Evolutionary conservation across 2,888 invertebrate species (phyloP), one percentile per base, ranked within the genome.

Genomic region (Xylota segnis): DNA sequence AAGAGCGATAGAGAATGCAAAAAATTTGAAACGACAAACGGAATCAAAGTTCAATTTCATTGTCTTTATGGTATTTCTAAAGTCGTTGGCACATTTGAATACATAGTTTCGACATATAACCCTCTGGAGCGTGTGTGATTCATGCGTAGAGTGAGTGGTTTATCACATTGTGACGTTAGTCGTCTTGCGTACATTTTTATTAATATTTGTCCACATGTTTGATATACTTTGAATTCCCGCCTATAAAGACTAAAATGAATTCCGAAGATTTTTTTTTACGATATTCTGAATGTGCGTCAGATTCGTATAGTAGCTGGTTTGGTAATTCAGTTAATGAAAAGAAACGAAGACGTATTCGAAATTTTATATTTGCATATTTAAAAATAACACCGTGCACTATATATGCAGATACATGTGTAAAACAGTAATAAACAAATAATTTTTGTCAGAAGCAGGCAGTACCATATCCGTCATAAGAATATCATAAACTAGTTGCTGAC

Each of bases 121-220:
- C 23, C 37, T 12, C 34, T 58, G 6, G n/a, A 0, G 29, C 14
- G 37, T 27, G 40, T 59, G 59, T 40, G 45, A 9, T 16, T 63
- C 45, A 27, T 52, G 52, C 29, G 61, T 29, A 14, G 45, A 61
- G 14, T 14, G 14, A 7, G 14, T 5, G 27, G 43, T 43, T 29
- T 61, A 61, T 61, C 61, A 43, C 7, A 10, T 45, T 43, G 9
- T 45, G 61, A 45, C 61, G 61, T 43, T 61, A 16, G 29, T 61
- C 29, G 29, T n/a, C 4, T 14, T 12, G 43, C 40, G 59, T 43
- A 27, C n/a, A 61, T 43, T 43, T 23, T 23, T 10, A 12, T 27
- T 29, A 12, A 43, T 43, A 14, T 43, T 43, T 14, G 14, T 2
- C 14, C 14, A 43, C n/a, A 6, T 16, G 16, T 18, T 16, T 16